Percentiles rank a stretch among this genome's conserved stretches.
Evolutionary conservation across 2,888 invertebrate genomes (phyloP).

Genomic region (Petrolisthes manimaculis): DNA sequence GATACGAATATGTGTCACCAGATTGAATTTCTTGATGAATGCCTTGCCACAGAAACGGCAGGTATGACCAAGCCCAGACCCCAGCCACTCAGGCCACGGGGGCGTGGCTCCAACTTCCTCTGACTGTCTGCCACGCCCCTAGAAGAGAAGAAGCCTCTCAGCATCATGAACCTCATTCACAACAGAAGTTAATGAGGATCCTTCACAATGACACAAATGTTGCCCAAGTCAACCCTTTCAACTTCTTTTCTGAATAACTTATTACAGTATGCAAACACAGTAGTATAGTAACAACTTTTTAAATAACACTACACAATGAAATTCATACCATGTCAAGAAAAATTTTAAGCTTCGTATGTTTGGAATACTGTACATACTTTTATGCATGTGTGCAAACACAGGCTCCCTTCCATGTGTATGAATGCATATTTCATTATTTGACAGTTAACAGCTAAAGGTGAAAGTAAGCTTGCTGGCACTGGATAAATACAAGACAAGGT

Average conservation of each 20-base stretch:
- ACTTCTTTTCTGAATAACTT: background rate
- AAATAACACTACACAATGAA: background rate
- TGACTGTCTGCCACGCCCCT: slow-evolving; percentile 59
- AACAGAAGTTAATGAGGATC: too few species aligned
- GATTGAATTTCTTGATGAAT: slow-evolving; percentile 60
- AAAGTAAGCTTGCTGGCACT: too few species aligned
- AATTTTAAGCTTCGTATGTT: background rate
- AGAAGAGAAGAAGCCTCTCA: slow-evolving; percentile 58
- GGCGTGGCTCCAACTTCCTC: slow-evolving; percentile 54
- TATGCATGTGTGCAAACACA: slow-evolving; percentile 26
- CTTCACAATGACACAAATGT: too few species aligned
- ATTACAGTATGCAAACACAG: background rate
- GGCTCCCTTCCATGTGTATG: background rate
- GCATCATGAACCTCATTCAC: slow-evolving; percentile 39
- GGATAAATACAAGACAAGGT: too few species aligned
- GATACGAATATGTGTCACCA: slow-evolving; percentile 61
- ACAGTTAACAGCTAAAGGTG: too few species aligned
- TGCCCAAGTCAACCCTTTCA: too few species aligned
- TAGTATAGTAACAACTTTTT: slow-evolving; percentile 8
- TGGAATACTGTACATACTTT: background rate
- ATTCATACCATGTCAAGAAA: background rate
- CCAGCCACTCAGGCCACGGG: slow-evolving; percentile 50
- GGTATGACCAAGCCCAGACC: slow-evolving; percentile 38
- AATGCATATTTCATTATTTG: background rate
- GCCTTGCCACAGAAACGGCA: slow-evolving; percentile 59